phyloP scores from a whole-genome alignment of 2,888 invertebrate species.

The Oscheius sp. region DNA sequence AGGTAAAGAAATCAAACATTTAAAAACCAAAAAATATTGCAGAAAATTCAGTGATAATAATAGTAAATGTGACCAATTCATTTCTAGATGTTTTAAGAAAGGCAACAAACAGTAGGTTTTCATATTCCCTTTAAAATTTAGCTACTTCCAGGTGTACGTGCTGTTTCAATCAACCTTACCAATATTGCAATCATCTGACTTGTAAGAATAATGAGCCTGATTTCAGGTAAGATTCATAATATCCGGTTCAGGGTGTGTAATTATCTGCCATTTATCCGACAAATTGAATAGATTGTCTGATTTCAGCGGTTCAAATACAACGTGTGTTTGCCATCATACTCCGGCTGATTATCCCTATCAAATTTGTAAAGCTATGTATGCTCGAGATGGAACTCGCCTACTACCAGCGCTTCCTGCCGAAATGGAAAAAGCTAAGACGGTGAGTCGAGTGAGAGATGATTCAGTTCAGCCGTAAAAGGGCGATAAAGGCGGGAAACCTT shows the following conservation, averaged over 20 bases:
- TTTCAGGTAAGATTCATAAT: slow-evolving; percentile 54
- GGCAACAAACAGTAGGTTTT: slow-evolving; percentile 44
- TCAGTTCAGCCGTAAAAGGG: too few species aligned
- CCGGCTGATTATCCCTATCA: slow-evolving; percentile 59
- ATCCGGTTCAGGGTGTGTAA: background rate
- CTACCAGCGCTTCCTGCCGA: background rate
- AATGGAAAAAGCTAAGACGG: background rate
- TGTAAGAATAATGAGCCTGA: slow-evolving; percentile 65
- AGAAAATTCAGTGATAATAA: slow-evolving; percentile 56
- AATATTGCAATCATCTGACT: slow-evolving; percentile 64
- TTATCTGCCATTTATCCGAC: background rate
- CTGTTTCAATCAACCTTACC: slow-evolving; percentile 68
- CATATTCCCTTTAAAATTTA: too few species aligned
- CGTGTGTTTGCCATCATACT: slow-evolving; percentile 65
- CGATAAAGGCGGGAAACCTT: too few species aligned
- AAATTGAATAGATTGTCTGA: background rate
- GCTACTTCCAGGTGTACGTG: slow-evolving; percentile 61
- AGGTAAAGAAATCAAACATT: slow-evolving; percentile 32
- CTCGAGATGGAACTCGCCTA: background rate
- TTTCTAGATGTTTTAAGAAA: slow-evolving; percentile 58
- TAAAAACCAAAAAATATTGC: slow-evolving; percentile 32
- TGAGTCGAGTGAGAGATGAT: background rate
- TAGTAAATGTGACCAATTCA: slow-evolving; percentile 60
- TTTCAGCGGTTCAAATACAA: slow-evolving; percentile 59
- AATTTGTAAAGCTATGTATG: slow-evolving; percentile 43